Percentiles rank a stretch among this genome's conserved stretches.
phyloP scores from a whole-genome alignment of 2,113 vertebrate genomes.

The Ifrita kowaldi region DNA sequence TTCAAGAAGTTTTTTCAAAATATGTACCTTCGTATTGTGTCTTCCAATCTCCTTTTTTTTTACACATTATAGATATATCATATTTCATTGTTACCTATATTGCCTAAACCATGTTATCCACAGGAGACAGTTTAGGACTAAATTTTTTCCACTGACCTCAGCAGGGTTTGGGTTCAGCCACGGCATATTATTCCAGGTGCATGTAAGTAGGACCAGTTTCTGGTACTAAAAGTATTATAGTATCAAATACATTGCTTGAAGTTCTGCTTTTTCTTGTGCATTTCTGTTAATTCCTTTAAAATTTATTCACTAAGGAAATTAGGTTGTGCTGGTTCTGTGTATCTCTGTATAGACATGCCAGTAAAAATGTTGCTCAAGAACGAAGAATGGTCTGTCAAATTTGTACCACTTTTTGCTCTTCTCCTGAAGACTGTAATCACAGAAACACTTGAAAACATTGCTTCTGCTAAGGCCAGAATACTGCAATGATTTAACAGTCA shows the following conservation, averaged over 20 bases:
- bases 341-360: not conserved
- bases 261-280: not conserved
- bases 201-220: not conserved
- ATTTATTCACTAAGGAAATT: not conserved
- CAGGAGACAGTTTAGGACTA: not conserved
- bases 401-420: not conserved
- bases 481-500: not conserved
- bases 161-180: not conserved
- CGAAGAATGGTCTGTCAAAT: not conserved
- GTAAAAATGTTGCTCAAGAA: not conserved
- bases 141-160: not conserved
- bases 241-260: not conserved
- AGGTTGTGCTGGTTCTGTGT: not conserved
- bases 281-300: not conserved
- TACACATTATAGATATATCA: not conserved
- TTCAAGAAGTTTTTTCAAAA: not conserved
- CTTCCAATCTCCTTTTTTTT: not conserved
- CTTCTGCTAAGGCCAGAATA: not conserved
- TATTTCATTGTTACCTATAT: not conserved
- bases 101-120: accelerated
- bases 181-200: not conserved
- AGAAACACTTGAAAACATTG: not conserved
- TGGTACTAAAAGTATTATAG: not conserved
- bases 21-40: not conserved
- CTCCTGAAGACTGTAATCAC: not conserved